A percentile compares a stretch with the other conserved stretches of the same genome.
Evolutionary conservation across 2,797 vertebrate genomes (phyloP).

Genomic region (Leptodactylus fallax): DNA sequence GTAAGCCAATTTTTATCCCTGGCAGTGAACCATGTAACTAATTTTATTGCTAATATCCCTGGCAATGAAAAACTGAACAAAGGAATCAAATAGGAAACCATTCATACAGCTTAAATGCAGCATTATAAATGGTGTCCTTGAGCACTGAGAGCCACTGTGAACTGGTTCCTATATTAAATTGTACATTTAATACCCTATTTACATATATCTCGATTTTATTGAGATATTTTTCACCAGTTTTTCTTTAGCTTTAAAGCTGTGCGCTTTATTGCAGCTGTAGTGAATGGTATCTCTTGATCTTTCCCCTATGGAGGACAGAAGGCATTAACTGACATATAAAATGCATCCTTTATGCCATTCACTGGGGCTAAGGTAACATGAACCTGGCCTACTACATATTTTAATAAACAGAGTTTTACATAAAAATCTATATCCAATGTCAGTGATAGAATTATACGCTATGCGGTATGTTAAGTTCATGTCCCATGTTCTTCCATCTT

Average conservation of each 20-base stretch:
- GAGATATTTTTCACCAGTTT: background rate
- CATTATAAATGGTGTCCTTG: background rate
- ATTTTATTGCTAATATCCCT: background rate
- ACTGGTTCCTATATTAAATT: background rate
- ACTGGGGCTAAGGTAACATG: background rate
- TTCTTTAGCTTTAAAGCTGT: background rate
- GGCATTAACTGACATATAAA: background rate
- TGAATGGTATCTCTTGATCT: background rate
- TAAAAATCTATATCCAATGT: constrained; percentile 18
- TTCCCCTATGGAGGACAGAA: background rate
- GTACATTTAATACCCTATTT: background rate
- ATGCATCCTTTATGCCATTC: background rate
- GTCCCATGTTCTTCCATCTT: constrained; percentile 37
- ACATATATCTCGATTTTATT: background rate
- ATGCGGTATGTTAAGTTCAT: constrained; percentile 17
- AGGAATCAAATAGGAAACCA: background rate
- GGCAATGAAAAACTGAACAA: background rate
- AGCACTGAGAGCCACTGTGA: background rate
- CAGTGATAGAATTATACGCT: constrained; percentile 23
- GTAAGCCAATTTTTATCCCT: too few species aligned
- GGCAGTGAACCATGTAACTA: too few species aligned
- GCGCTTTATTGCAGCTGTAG: background rate
- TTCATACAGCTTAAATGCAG: background rate
- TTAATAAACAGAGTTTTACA: background rate
- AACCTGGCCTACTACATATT: background rate